A percentile compares a stretch with the other conserved stretches of the same genome.
These are phyloP conservation scores for Eumaeus atala DNA, from an alignment of 1,140 invertebrate genomes.

Conservation along the genomic window DNA sequence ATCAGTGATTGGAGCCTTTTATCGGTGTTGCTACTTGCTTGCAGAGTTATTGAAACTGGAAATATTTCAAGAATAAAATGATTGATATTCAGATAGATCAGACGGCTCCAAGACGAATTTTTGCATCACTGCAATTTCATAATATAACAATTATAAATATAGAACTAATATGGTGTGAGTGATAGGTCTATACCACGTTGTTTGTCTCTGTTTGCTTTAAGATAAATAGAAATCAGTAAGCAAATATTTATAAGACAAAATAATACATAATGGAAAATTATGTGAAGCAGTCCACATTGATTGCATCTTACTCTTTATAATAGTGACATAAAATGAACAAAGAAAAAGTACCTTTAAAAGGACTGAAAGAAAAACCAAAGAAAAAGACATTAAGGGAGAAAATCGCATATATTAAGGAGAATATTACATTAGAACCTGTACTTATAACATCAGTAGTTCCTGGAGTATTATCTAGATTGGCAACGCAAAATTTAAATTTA, in stretches of 20 bases:
- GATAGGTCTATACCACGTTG: background rate
- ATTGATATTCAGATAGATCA: too few species aligned
- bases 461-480: slow-evolving; percentile 65
- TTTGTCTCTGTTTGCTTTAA: slow-evolving; percentile 3
- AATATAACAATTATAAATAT: background rate
- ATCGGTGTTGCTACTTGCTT: too few species aligned
- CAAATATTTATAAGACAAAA: slow-evolving; percentile 13
- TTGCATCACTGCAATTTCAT: too few species aligned
- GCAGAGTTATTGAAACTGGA: too few species aligned
- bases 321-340: slow-evolving; percentile 40
- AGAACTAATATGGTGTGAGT: background rate
- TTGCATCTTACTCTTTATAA: slow-evolving; percentile 6
- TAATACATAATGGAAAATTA: slow-evolving; percentile 8
- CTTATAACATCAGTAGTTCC: slow-evolving; percentile 73
- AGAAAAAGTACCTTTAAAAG: slow-evolving; percentile 46
- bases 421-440: slow-evolving; percentile 75
- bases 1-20: too few species aligned
- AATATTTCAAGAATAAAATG: too few species aligned
- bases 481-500: slow-evolving; percentile 75
- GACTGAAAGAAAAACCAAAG: slow-evolving; percentile 31
- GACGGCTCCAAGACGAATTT: too few species aligned
- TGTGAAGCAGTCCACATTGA: background rate
- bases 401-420: slow-evolving; percentile 41
- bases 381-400: slow-evolving; percentile 70
- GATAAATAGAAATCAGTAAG: slow-evolving; percentile 3